Evolutionary conservation across 2,888 invertebrate genomes (phyloP).

Genomic region (Plebejus argus): DNA sequence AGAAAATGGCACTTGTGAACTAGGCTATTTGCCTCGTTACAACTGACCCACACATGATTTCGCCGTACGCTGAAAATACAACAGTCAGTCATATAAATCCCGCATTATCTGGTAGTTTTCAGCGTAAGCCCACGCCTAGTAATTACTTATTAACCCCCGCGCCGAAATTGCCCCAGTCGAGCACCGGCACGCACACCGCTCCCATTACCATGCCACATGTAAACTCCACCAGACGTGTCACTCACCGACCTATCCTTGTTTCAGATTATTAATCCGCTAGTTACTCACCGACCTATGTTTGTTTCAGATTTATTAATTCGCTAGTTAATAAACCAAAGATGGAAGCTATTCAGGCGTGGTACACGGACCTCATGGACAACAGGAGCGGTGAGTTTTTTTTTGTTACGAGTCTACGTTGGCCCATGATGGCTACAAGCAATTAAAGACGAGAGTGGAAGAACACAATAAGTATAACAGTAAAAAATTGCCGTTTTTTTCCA

Average conservation of each 20-base stretch:
- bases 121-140: not conserved
- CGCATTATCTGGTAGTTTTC: not conserved
- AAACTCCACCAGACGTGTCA: not conserved
- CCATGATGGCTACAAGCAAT: too few relatives aligned
- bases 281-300: constrained; percentile 47
- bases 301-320: constrained; percentile 71
- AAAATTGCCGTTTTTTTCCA: too few relatives aligned
- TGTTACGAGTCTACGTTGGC: too few relatives aligned
- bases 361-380: constrained; percentile 86
- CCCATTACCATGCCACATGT: constrained; percentile 29
- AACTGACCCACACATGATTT: too few relatives aligned
- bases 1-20: too few relatives aligned
- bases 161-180: not conserved
- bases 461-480: too few relatives aligned
- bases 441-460: too few relatives aligned
- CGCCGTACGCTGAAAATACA: not conserved
- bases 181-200: constrained; percentile 40
- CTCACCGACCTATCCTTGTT: constrained; percentile 52
- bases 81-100: not conserved
- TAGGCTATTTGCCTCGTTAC: too few relatives aligned
- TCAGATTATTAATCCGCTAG: constrained; percentile 67
- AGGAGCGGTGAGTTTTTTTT: constrained; percentile 82
- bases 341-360: constrained; percentile 83
- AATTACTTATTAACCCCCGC: constrained; percentile 29
- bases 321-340: constrained; percentile 73